Conservation (phyloP, 2,113 vertebrate genomes). For the Elephantulus edwardii region DNA sequence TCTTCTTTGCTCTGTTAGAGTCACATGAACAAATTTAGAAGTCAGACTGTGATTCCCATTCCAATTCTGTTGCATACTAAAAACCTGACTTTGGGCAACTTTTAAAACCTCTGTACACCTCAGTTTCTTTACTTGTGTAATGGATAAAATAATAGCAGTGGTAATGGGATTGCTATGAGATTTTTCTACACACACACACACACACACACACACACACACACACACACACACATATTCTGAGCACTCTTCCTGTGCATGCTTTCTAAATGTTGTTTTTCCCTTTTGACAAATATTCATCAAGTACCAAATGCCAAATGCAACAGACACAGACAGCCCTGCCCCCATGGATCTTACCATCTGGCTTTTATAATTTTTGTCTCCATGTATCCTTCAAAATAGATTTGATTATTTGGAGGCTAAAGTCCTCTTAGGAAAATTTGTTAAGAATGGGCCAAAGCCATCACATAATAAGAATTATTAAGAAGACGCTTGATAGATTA, state of each 20-base stretch:
- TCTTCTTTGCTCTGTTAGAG: not conserved
- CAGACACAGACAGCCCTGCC: not conserved
- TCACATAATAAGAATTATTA: not conserved
- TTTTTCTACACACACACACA: not conserved
- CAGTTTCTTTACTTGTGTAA: not conserved
- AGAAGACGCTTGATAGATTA: slow-evolving; percentile 10
- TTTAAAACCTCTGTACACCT: not conserved
- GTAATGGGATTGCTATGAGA: not conserved
- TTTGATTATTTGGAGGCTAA: not conserved
- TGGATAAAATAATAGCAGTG: not conserved
- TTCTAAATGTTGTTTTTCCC: not conserved
- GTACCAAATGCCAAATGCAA: not conserved
- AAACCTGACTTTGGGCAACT: not conserved
- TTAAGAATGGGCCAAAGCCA: not conserved
- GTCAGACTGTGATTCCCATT: not conserved
- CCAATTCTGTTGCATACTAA: not conserved
- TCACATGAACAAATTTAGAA: not conserved
- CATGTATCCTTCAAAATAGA: not conserved
- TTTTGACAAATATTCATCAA: not conserved
- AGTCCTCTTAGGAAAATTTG: not conserved
- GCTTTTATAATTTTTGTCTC: not conserved
- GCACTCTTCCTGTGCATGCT: not conserved
- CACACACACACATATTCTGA: not conserved
- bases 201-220: not conserved
- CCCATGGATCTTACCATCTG: not conserved